Evolutionary conservation across 2,797 vertebrate genomes (phyloP), one percentile per base, ranked within the genome.

Genomic region (Nothura maculosa): DNA sequence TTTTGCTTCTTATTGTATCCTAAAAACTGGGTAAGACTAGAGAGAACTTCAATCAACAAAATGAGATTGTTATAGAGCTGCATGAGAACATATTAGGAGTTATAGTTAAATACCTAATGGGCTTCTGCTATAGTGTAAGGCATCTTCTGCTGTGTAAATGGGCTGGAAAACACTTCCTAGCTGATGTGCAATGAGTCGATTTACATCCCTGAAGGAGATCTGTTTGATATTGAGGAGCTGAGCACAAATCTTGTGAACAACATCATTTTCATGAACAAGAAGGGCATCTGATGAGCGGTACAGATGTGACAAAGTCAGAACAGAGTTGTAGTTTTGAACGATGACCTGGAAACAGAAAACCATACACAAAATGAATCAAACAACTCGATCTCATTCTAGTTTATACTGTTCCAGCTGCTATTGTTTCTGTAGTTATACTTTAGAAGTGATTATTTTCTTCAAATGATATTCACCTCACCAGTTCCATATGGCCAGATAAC

Each of bases 261-360:
- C 97, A 95, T 99, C 99, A 6, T 99, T 99, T 96, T 99, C 99
- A 12, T 99, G 99, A 83, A 99, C 98, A 90, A 99, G 97, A 54
- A 99, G 97, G 52, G 98, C 99, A 25, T 99, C 99, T 5, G 99
- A 99, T 61, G 98, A 98, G 90, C 97, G 98, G 97, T 99, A 99
- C 74, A 99, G 98, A 81, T 98, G 98, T 42, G 99, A 98, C 73
- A 99, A 97, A 1, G 99, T 99, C 97, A 99, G 97, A 96, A 99
- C 97, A 0, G 99, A 98, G 97, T 99, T 99, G 96, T 99, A 99
- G 97, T 99, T 99, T 97, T 99, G 99, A 89, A 99, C 99, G 34
- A 99, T 99, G 78, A 99, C 99, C 99, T 99, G 93, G 63, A 69
- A 96, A 81, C 60, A n/a, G 73, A 81, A 52, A 36, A 63, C 18